A percentile compares a stretch with the other conserved stretches of the same genome.
Evolutionary conservation across 2,113 vertebrate species (phyloP).

Genomic region (Buteo buteo): DNA sequence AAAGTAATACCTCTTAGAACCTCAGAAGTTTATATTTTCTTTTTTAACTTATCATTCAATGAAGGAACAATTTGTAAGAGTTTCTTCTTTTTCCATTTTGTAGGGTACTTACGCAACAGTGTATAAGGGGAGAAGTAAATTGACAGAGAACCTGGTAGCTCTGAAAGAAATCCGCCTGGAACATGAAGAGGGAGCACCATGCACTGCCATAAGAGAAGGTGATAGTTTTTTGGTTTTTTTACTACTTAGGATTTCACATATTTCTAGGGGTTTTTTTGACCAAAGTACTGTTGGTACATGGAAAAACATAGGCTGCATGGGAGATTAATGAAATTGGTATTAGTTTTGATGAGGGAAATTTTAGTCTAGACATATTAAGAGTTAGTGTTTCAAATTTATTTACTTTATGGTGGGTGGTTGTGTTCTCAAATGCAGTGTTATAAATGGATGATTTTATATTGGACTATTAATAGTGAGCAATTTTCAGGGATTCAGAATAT

Average conservation of each 20-base stretch:
- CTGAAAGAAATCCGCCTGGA: constrained; percentile 97
- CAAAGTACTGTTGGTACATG: background rate
- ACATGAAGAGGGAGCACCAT: constrained; percentile 96
- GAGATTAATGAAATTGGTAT: background rate
- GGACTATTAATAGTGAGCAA: background rate
- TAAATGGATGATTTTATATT: background rate
- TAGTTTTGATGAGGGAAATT: background rate
- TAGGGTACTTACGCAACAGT: constrained; percentile 98
- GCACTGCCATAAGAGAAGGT: constrained; percentile 99
- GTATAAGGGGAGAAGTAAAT: constrained; percentile 97
- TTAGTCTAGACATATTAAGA: background rate
- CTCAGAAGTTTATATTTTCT: background rate
- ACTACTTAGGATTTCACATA: background rate
- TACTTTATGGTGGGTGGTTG: background rate
- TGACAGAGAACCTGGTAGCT: constrained; percentile 97
- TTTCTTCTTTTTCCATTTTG: background rate
- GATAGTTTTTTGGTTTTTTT: background rate
- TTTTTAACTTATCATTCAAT: background rate
- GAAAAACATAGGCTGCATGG: background rate
- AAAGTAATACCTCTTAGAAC: background rate
- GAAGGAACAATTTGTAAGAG: background rate
- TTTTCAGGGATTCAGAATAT: background rate
- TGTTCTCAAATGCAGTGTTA: background rate
- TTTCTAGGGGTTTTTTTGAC: background rate
- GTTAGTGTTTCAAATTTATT: background rate